Evolutionary conservation across 2,113 vertebrate genomes (phyloP).

Genomic region (Steatornis caripensis): DNA sequence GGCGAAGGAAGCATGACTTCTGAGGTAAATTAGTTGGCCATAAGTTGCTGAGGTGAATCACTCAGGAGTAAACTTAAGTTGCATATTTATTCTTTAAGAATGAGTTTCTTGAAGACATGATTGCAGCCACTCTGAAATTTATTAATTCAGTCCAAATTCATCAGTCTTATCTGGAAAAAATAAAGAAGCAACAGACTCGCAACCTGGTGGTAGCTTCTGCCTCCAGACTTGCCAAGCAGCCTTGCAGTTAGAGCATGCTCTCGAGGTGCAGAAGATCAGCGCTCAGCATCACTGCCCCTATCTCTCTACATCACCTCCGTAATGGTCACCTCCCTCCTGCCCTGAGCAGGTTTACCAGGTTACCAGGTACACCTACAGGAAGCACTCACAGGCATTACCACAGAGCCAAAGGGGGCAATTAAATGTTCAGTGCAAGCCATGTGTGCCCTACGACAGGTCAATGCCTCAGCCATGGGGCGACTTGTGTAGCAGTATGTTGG

Average conservation of each 20-base stretch:
- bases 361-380: background rate
- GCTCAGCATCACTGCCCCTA: background rate
- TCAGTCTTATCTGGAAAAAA: background rate
- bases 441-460: rapidly evolving
- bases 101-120: background rate
- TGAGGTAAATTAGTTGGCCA: background rate
- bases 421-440: background rate
- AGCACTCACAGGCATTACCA: background rate
- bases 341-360: background rate
- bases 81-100: background rate
- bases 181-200: background rate
- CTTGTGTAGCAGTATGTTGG: background rate
- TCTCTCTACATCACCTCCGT: background rate
- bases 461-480: background rate
- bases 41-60: background rate
- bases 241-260: background rate
- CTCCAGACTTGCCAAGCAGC: background rate
- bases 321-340: background rate
- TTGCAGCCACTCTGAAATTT: background rate
- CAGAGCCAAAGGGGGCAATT: background rate
- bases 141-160: background rate
- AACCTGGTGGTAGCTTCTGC: background rate
- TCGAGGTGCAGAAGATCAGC: background rate
- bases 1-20: background rate
- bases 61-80: background rate